These are phyloP conservation scores for Syngnathus acus DNA, from an alignment of 2,797 vertebrate genomes.

Conservation along the genomic window DNA sequence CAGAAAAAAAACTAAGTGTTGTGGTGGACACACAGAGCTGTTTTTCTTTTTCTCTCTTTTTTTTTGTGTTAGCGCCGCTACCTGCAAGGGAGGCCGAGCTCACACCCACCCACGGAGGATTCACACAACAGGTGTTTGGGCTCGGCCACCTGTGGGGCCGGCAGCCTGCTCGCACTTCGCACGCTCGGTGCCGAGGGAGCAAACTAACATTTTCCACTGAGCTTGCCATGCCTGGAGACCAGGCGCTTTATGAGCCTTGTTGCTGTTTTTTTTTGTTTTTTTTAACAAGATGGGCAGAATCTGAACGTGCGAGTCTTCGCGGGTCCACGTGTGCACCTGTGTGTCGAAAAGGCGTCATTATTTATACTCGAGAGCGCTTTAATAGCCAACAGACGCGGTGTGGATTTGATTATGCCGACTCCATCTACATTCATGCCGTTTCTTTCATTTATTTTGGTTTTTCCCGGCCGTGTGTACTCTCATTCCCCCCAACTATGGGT, in stretches of 20 bases:
- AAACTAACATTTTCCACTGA: conserved; percentile 72
- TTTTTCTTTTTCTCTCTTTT: background rate
- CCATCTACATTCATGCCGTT: background rate
- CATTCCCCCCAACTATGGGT: too few species aligned
- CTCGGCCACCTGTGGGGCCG: conserved; percentile 69
- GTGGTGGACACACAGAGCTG: conserved; percentile 22
- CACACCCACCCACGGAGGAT: conserved; percentile 60
- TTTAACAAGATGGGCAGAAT: conserved; percentile 63
- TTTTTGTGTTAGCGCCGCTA: conserved; percentile 45
- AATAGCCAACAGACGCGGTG: conserved; percentile 64
- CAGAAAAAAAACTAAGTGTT: conserved; percentile 10
- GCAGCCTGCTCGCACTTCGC: conserved; percentile 67
- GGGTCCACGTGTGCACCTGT: conserved; percentile 44
- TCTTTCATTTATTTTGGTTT: conserved; percentile 14
- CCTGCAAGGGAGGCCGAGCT: conserved; percentile 56
- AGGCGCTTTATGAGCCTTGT: conserved; percentile 22
- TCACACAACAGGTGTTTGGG: conserved; percentile 75
- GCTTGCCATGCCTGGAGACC: conserved; percentile 63
- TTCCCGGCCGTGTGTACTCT: conserved; percentile 61
- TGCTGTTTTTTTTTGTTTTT: conserved; percentile 56
- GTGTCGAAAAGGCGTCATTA: conserved; percentile 50
- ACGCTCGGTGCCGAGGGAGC: conserved; percentile 58
- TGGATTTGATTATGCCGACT: conserved; percentile 69
- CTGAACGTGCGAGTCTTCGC: conserved; percentile 31
- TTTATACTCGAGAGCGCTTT: conserved; percentile 52